A percentile compares a stretch with the other conserved stretches of the same genome.
Evolutionary conservation across 2,888 invertebrate species (phyloP).

Genomic region (Rapana venosa): DNA sequence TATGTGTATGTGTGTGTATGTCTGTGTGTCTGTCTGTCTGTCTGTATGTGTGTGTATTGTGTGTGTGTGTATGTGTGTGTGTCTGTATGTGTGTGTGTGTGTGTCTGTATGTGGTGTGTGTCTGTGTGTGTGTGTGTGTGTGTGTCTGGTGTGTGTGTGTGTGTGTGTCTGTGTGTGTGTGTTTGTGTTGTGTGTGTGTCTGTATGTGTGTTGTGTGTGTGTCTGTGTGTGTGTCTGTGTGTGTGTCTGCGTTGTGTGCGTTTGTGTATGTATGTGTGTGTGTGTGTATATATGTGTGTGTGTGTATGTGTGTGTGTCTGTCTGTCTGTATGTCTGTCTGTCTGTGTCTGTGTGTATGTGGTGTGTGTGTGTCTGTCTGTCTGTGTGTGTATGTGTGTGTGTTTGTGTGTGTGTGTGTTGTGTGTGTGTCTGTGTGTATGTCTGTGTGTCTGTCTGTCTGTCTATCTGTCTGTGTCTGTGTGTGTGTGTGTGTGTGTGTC

Average conservation of each 20-base stretch:
- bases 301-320: slow-evolving; percentile 5
- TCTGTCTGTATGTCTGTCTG: neutral
- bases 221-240: slow-evolving; percentile 14
- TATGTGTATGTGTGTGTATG: neutral
- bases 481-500: neutral
- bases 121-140: slow-evolving; percentile 16
- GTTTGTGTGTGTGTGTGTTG: neutral
- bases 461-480: neutral
- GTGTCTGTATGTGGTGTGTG: slow-evolving; percentile 9
- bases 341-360: neutral
- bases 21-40: no score
- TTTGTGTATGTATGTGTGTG: slow-evolving; percentile 6
- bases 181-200: neutral
- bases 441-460: neutral
- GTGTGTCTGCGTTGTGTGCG: no score
- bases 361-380: slow-evolving; percentile 17
- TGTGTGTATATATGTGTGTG: neutral
- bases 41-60: no score
- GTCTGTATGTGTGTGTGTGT: slow-evolving; percentile 12
- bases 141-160: neutral
- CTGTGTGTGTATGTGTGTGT: no score
- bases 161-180: neutral
- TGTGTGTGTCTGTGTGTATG: neutral
- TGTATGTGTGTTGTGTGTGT: neutral
- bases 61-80: neutral